Percentiles rank a stretch among this genome's conserved stretches.
phyloP scores from a whole-genome alignment of 2,888 invertebrate genomes.

The Athetis lepigone region DNA sequence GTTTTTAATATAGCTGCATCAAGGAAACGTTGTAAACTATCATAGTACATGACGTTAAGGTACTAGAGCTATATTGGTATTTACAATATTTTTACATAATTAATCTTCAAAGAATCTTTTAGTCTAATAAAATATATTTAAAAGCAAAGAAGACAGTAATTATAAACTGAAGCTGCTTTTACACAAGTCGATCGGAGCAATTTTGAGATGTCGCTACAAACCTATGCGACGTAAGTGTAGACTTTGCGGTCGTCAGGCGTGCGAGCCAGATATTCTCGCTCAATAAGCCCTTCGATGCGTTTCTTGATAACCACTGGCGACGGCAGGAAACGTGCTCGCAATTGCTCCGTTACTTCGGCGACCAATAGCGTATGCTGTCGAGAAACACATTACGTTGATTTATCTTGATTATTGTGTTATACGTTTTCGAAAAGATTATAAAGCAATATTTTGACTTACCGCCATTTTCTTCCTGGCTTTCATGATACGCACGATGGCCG shows the following conservation, averaged over 20 bases:
- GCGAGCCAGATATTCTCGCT: slow-evolving; percentile 99
- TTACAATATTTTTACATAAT: slow-evolving; percentile 83
- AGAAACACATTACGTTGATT: slow-evolving; percentile 4
- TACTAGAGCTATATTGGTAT: slow-evolving; percentile 83
- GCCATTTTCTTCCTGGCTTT: slow-evolving; percentile 98
- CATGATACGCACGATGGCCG: slow-evolving; percentile 99
- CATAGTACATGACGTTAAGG: slow-evolving; percentile 82
- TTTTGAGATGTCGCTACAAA: slow-evolving; percentile 67
- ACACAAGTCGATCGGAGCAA: slow-evolving; percentile 59
- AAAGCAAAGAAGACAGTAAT: slow-evolving; percentile 66
- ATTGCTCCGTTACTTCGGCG: slow-evolving; percentile 99
- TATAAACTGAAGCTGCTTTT: slow-evolving; percentile 61
- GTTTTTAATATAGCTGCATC: slow-evolving; percentile 86
- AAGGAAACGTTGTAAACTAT: slow-evolving; percentile 83
- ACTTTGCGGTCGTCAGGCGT: slow-evolving; percentile 99
- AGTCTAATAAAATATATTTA: slow-evolving; percentile 63
- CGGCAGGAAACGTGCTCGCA: slow-evolving; percentile 99
- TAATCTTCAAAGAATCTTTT: slow-evolving; percentile 65
- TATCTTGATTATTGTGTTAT: neutral
- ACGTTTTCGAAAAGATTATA: neutral
- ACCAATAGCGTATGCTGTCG: slow-evolving; percentile 97
- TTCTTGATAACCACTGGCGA: slow-evolving; percentile 99
- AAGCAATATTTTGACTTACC: slow-evolving; percentile 83
- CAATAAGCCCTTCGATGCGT: slow-evolving; percentile 99
- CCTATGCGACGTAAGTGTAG: slow-evolving; percentile 98